Evolutionary conservation across 23 tunicate genomes (phyloP).

Genomic region (Ciona savignyi): DNA sequence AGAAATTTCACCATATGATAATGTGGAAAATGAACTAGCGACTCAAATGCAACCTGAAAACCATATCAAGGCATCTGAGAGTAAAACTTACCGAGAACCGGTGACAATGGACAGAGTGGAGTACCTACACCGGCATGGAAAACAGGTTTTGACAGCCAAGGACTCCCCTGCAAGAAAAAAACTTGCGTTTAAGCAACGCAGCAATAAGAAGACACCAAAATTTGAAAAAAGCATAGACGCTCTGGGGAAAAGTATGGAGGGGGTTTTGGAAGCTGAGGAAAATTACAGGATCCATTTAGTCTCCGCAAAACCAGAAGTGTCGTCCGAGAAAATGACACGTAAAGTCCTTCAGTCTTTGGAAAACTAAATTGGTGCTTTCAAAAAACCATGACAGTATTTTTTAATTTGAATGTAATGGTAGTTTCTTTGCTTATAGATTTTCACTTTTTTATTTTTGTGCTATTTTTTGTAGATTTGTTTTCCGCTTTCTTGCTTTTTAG

Average conservation of each 20-base stretch:
- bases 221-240: conserved; percentile 30
- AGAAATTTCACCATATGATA: neutral
- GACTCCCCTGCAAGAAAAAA: conserved; percentile 46
- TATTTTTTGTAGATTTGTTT: neutral
- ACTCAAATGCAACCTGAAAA: neutral
- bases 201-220: neutral
- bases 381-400: neutral
- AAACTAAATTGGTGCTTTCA: neutral
- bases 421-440: neutral
- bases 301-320: neutral
- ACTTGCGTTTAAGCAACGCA: conserved; percentile 13
- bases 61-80: neutral
- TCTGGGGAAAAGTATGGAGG: conserved; percentile 43
- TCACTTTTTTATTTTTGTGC: neutral
- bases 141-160: conserved; percentile 4
- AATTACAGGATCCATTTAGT: conserved; percentile 19
- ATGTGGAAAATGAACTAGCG: neutral
- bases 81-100: neutral
- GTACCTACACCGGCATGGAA: conserved; percentile 19
- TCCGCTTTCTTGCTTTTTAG: neutral
- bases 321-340: neutral
- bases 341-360: conserved; percentile 7
- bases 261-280: conserved; percentile 25
- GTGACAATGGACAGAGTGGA: conserved; percentile 24
- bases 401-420: neutral